Percentiles rank a stretch among this genome's conserved stretches.
Evolutionary conservation across 2,888 invertebrate species (phyloP).

Genomic region (Lissonota sp.): DNA sequence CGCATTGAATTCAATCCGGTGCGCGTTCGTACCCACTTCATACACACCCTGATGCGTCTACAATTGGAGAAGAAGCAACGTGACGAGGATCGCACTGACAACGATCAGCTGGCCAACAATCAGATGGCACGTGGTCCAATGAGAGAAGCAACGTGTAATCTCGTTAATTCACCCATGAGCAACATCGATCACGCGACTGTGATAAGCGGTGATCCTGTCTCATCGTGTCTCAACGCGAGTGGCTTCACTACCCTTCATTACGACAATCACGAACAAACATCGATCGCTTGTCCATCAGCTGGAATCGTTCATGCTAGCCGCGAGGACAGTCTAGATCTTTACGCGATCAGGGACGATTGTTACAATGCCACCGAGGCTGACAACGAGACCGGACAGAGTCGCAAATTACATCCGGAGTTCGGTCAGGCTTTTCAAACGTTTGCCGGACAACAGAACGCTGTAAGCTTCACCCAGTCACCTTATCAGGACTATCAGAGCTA

Average conservation of each 20-base stretch:
- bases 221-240: conserved; percentile 88
- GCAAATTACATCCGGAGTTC: conserved; percentile 83
- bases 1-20: conserved; percentile 98
- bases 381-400: conserved; percentile 81
- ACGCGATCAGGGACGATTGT: conserved; percentile 87
- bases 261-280: conserved; percentile 80
- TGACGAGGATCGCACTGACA: conserved; percentile 85
- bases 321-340: conserved; percentile 87
- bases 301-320: conserved; percentile 80
- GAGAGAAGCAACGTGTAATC: conserved; percentile 67
- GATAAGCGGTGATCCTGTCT: conserved; percentile 79
- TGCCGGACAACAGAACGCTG: conserved; percentile 68
- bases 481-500: conserved; percentile 76
- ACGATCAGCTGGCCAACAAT: conserved; percentile 80
- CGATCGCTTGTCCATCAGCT: conserved; percentile 69
- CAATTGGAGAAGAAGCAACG: conserved; percentile 93
- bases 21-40: conserved; percentile 97
- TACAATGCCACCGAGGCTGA: conserved; percentile 84
- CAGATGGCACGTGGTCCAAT: conserved; percentile 75
- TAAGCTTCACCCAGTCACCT: conserved; percentile 70
- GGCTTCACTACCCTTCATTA: conserved; percentile 90
- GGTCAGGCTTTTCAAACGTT: conserved; percentile 80
- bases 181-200: conserved; percentile 63
- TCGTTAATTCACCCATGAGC: not conserved
- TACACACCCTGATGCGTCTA: conserved; percentile 97